Conservation (phyloP, 1,140 invertebrate species). For the Nephila pilipes region DNA sequence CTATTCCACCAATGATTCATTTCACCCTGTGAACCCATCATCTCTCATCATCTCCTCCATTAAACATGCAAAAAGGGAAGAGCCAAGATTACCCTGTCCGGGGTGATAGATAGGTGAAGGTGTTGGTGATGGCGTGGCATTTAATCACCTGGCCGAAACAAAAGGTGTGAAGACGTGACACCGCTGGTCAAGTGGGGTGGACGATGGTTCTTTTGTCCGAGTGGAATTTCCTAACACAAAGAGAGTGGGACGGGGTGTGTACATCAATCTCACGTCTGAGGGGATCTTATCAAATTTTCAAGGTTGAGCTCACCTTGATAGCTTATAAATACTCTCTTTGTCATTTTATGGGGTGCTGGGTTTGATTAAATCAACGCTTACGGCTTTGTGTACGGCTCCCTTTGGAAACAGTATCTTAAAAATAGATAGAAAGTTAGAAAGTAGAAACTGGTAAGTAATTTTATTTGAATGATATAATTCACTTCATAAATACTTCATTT, state of each 20-base stretch:
- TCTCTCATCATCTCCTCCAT: conserved; percentile 8
- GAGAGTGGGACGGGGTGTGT: neutral
- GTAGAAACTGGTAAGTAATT: no score
- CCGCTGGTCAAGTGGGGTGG: neutral
- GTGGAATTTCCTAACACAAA: neutral
- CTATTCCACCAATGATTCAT: neutral
- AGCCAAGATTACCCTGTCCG: neutral
- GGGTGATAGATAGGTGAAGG: neutral
- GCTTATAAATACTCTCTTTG: no score
- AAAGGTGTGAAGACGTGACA: conserved; percentile 37
- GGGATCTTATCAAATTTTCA: neutral
- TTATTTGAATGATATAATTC: no score
- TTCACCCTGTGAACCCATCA: neutral
- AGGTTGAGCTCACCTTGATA: neutral
- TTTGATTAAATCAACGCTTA: no score
- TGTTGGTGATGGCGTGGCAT: neutral
- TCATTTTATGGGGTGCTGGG: no score
- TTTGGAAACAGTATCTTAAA: no score
- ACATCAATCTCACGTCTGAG: neutral
- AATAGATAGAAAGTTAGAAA: no score
- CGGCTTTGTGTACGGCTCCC: no score
- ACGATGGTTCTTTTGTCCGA: neutral
- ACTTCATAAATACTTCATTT: no score
- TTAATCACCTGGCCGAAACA: conserved; percentile 29
- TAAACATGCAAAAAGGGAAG: conserved; percentile 11